Base-by-base conservation (phyloP, 2,888 invertebrate species). In the Ophioninae sp. region DNA sequence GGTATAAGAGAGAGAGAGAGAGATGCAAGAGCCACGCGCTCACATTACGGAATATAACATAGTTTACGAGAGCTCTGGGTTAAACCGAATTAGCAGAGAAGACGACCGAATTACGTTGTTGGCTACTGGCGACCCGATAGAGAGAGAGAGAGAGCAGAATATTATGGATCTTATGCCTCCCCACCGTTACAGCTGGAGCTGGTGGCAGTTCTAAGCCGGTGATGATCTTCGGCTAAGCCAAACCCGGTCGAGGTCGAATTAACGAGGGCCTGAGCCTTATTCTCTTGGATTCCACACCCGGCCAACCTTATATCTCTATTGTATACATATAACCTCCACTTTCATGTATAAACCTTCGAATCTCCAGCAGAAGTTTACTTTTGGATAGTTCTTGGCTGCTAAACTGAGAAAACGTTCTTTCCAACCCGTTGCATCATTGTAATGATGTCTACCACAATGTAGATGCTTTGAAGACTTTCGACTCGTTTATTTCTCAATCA, bases 41-140 rank as follows among this genome's bases (percentile, higher is more conserved):
- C 88, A 87, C 91, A 90, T 91, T 90, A 90, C 87, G 86, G 88
- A 87, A 83, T 79, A 76, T 91, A 92, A 92, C 89, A 84, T 87
- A 89, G 89, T 92, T 91, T 91, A 91, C 91, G 89, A 89, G 89
- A 91, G 89, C 90, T 87, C 90, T 87, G 87, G 89, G 89, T 90
- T 91, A 90, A 91, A 91, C 88, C 89, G 89, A 87, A 86, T 89
- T 89, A 90, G 88, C 78, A 64, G 80, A 74, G 71, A 80, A 81
- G 81, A 79, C 79, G 84, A 86, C 80, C 75, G 78, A 71, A 86
- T 80, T 81, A 80, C 75, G 74, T 73, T 69, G 76, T 64, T 64
- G 81, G 64, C 82, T 77, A 82, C 79, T 37, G 67, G 61, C 22
- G 61, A 69, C 68, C 41, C 39, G 82, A 80, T 69, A 81, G 78